Evolutionary conservation across 2,888 invertebrate genomes (phyloP).

Genomic region (Epirrhoe tristata): DNA sequence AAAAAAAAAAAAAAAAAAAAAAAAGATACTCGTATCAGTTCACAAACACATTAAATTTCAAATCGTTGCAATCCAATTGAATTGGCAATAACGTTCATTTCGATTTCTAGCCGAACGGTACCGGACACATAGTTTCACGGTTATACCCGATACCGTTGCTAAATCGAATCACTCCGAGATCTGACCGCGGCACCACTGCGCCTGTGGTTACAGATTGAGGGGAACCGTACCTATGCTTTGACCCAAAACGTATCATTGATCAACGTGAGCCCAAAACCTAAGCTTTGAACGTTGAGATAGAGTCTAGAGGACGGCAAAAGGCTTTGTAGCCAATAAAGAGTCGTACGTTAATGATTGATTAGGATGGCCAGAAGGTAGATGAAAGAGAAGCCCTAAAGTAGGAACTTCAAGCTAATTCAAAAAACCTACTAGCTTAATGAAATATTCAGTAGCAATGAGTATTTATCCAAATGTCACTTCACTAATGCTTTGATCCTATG

Average conservation of each 20-base stretch:
- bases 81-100: constrained; percentile 22
- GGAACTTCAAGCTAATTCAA: no score
- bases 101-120: constrained; percentile 41
- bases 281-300: background rate
- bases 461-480: no score
- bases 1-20: no score
- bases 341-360: no score
- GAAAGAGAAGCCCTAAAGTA: no score
- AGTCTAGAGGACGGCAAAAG: background rate
- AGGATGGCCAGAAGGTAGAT: no score
- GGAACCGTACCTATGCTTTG: constrained; percentile 25
- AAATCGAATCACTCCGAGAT: constrained; percentile 41
- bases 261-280: background rate
- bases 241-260: background rate
- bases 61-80: constrained; percentile 10
- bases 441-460: no score
- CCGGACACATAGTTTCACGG: constrained; percentile 41
- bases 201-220: constrained; percentile 23
- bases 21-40: no score
- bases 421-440: no score
- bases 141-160: constrained; percentile 41
- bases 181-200: constrained; percentile 27
- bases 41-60: constrained; percentile 2
- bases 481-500: no score
- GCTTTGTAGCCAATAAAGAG: no score